Conservation (phyloP, 1,140 invertebrate genomes). For the Ceratosolen solmsi region DNA sequence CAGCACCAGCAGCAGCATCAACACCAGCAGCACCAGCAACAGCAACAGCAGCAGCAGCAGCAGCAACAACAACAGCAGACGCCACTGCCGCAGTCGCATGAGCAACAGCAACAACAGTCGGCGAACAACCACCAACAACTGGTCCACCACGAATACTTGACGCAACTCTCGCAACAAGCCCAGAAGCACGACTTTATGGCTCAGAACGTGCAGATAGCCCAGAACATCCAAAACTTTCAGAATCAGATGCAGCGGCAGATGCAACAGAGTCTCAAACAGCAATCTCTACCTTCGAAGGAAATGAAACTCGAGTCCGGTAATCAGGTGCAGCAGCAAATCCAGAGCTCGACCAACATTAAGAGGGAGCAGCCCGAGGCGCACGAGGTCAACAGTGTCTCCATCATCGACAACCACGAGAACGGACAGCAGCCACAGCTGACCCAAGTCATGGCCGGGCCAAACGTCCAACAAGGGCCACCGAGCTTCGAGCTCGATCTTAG, state of each 20-base stretch:
- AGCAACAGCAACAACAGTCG: background rate
- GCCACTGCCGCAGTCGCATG: background rate
- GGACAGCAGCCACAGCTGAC: conserved; percentile 58
- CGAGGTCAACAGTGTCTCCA: conserved; percentile 46
- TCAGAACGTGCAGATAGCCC: conserved; percentile 65
- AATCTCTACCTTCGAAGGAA: conserved; percentile 58
- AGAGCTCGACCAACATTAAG: conserved; percentile 61
- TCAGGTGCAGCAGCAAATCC: background rate
- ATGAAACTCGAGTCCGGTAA: conserved; percentile 61
- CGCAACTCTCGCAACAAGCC: conserved; percentile 58
- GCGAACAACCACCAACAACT: conserved; percentile 12
- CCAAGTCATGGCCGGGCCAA: conserved; percentile 49
- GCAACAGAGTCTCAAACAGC: conserved; percentile 63
- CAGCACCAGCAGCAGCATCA: background rate
- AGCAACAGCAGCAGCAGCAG: conserved; percentile 58
- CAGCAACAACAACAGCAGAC: conserved; percentile 62
- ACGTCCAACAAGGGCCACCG: conserved; percentile 60
- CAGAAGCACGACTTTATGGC: conserved; percentile 72
- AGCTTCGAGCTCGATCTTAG: conserved; percentile 68
- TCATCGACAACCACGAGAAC: conserved; percentile 56
- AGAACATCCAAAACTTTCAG: conserved; percentile 70
- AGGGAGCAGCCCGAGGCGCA: conserved; percentile 69
- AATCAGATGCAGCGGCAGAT: conserved; percentile 71
- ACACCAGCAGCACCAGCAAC: background rate
- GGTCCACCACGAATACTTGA: conserved; percentile 19